A percentile compares a stretch with the other conserved stretches of the same genome.
Evolutionary conservation across 2,113 vertebrate genomes (phyloP).

Genomic region (Agapornis roseicollis): DNA sequence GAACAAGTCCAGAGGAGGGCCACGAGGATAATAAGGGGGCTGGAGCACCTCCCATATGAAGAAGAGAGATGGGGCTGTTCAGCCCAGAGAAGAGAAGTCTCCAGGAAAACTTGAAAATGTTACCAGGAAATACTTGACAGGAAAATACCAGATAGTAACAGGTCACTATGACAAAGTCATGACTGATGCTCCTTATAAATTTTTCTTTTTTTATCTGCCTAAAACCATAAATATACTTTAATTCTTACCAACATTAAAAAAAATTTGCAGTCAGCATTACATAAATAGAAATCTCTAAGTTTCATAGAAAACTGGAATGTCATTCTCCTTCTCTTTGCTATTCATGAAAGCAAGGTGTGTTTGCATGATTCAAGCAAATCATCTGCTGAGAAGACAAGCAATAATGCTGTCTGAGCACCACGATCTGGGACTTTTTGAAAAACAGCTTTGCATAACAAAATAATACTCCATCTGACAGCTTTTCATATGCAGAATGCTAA

Average conservation of each 20-base stretch:
- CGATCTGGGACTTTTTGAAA: background rate
- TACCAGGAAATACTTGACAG: background rate
- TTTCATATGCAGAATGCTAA: constrained; percentile 4
- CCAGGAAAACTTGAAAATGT: background rate
- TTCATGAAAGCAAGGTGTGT: background rate
- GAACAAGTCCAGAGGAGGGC: background rate
- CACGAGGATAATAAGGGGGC: background rate
- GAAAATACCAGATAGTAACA: background rate
- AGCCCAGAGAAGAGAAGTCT: background rate
- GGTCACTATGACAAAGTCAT: background rate
- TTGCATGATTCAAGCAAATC: background rate
- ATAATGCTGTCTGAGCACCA: background rate
- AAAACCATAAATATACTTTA: background rate
- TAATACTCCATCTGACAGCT: background rate
- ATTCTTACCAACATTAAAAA: background rate
- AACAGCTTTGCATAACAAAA: background rate
- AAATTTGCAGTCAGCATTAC: background rate
- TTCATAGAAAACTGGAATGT: background rate
- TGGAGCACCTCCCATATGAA: background rate
- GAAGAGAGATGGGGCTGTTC: background rate
- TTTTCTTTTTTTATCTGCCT: background rate
- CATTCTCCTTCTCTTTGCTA: background rate
- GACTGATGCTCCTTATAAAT: background rate
- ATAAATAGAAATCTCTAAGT: background rate
- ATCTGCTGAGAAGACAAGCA: background rate